Evolutionary conservation across 1,140 invertebrate genomes (phyloP), one percentile per base, ranked within the genome.

Genomic region (Diabrotica virgifera): DNA sequence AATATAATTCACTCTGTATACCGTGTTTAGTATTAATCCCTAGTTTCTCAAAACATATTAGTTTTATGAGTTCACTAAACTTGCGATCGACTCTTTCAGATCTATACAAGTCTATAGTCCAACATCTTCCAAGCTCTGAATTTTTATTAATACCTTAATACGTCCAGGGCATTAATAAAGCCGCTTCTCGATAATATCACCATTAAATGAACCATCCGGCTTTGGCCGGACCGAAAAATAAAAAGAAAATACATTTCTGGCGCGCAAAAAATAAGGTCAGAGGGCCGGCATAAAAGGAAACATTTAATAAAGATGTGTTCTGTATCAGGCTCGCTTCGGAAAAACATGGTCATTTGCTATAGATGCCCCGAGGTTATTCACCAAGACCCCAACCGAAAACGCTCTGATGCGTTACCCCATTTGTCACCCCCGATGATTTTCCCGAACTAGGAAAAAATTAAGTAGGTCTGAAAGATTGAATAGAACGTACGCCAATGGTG

Each of bases 231-330:
- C 8, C 40, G n/a, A 46, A 46, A 10, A n/a, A 46, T 10, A 46
- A n/a, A 46, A n/a, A 46, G 8, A 46, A 46, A 46, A 46, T 46
- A 46, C 40, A 46, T 46, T 46, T 46, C n/a, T 24, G 24, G 40
- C 8, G 8, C 40, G 40, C 40, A 46, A 46, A 46, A 46, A 46
- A 46, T 46, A 46, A 46, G 40, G 40, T 46, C 40, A n/a, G 40
- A 46, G 8, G 40, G 40, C 8, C n/a, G 8, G 40, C 8, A 8
- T 10, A 10, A 46, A 46, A 46, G n/a, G 40, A 5, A 46, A 46
- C 40, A 46, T 46, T 46, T 46, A 46, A 46, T 46, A 46, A 46
- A 46, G 40, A 46, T 46, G 40, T 46, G 40, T 46, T 46, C n/a
- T n/a, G 40, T 46, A 46, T 46, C 40, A 24, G 40, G 40, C 40